A percentile compares a stretch with the other conserved stretches of the same genome.
Conservation (phyloP, 2,888 invertebrate species). For the Conomelus anceps region DNA sequence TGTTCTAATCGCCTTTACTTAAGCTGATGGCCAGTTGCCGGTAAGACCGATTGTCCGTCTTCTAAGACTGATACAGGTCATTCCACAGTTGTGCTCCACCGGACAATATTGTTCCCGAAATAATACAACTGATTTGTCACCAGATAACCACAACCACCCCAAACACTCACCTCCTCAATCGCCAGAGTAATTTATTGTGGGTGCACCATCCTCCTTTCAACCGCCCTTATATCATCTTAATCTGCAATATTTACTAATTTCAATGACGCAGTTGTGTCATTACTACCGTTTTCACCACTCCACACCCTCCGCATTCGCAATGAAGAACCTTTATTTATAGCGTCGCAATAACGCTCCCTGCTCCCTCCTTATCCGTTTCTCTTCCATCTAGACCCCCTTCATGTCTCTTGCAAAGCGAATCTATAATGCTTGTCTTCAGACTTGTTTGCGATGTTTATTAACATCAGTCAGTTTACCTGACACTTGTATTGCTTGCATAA, state of each 20-base stretch:
- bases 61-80: neutral
- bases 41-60: neutral
- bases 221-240: slow-evolving; percentile 27
- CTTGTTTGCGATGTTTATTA: neutral
- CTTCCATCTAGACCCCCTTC: neutral
- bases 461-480: neutral
- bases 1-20: neutral
- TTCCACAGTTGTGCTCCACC: neutral
- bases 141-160: too few species aligned
- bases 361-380: neutral
- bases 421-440: neutral
- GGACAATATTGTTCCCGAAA: neutral
- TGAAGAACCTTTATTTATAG: slow-evolving; percentile 12
- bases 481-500: neutral
- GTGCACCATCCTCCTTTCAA: neutral
- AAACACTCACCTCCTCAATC: neutral
- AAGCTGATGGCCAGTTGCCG: neutral
- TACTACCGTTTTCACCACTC: slow-evolving; percentile 6
- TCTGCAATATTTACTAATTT: slow-evolving; percentile 29
- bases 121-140: neutral
- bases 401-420: neutral
- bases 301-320: neutral
- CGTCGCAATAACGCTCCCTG: neutral
- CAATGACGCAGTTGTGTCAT: slow-evolving; percentile 26
- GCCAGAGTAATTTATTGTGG: neutral